phyloP scores from a whole-genome alignment of 2,113 vertebrate species.

The Campylomormyrus tamandua region DNA sequence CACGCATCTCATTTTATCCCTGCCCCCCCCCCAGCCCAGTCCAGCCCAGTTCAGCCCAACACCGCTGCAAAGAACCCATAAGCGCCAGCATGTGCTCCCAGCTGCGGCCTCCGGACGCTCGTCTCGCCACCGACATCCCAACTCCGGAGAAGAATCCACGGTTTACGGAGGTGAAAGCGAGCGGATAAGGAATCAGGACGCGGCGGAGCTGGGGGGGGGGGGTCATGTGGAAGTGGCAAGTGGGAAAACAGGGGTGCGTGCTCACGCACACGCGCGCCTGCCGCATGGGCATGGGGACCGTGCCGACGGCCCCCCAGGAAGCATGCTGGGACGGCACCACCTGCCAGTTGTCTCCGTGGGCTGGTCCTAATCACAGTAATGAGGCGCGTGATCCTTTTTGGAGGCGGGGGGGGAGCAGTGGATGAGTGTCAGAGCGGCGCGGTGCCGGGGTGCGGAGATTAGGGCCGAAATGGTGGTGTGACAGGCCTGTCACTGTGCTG shows the following conservation, averaged over 20 bases:
- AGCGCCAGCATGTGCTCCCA: background rate
- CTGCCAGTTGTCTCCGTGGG: constrained; percentile 32
- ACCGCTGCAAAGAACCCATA: background rate
- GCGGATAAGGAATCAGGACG: constrained; percentile 19
- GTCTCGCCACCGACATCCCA: constrained; percentile 21
- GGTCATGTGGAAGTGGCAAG: constrained; percentile 56
- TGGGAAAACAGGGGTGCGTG: constrained; percentile 28
- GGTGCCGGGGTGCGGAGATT: background rate
- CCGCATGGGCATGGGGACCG: background rate
- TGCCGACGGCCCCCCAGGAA: background rate
- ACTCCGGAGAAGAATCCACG: constrained; percentile 45
- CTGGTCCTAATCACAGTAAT: constrained; percentile 66
- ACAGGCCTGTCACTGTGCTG: background rate
- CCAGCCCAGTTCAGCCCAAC: background rate
- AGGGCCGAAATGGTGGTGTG: background rate
- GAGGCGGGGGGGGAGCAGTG: background rate
- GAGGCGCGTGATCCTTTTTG: constrained; percentile 37
- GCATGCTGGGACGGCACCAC: background rate
- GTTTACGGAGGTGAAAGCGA: constrained; percentile 54
- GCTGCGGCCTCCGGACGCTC: background rate
- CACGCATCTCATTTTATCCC: background rate
- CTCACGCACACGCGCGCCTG: constrained; percentile 1
- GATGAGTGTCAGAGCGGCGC: background rate
- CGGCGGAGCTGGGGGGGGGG: constrained; percentile 17
- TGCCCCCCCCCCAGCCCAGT: background rate